Conservation (phyloP, 2,113 vertebrate genomes). For the Scomber japonicus region DNA sequence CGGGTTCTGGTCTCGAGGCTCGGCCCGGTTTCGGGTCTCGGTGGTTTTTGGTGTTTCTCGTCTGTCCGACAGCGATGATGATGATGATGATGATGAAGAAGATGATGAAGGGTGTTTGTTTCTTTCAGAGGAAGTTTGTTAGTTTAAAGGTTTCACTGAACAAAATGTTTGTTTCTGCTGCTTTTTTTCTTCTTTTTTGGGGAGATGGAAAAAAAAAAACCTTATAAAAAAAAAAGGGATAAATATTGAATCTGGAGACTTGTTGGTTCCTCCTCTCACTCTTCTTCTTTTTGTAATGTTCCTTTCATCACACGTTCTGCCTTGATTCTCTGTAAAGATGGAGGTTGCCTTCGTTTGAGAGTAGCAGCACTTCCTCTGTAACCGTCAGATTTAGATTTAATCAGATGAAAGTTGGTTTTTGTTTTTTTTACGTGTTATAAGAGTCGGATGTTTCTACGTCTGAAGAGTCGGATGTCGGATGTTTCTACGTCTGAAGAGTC, state of each 20-base stretch:
- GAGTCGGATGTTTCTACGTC: slow-evolving; percentile 38
- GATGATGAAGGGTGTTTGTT: no score
- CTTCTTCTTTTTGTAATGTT: slow-evolving; percentile 21
- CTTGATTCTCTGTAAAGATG: slow-evolving; percentile 55
- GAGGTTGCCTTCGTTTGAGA: slow-evolving; percentile 61
- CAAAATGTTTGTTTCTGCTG: slow-evolving; percentile 11
- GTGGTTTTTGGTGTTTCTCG: background rate
- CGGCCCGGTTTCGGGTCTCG: background rate
- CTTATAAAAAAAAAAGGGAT: slow-evolving; percentile 32
- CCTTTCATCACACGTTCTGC: slow-evolving; percentile 55
- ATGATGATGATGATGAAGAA: background rate
- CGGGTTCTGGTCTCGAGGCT: background rate
- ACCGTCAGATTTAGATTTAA: background rate
- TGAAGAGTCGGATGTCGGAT: no score
- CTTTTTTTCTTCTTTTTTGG: slow-evolving; percentile 27
- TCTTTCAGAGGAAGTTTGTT: background rate
- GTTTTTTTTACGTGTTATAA: background rate
- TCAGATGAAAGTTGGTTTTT: background rate
- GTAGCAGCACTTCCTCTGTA: slow-evolving; percentile 7
- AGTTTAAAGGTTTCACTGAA: slow-evolving; percentile 3
- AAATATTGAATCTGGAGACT: background rate
- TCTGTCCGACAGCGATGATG: background rate
- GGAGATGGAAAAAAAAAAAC: background rate
- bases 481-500: no score
- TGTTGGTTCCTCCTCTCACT: slow-evolving; percentile 10